Base-by-base conservation (phyloP, 2,888 invertebrate species). In the Temnothorax ravouxi region DNA sequence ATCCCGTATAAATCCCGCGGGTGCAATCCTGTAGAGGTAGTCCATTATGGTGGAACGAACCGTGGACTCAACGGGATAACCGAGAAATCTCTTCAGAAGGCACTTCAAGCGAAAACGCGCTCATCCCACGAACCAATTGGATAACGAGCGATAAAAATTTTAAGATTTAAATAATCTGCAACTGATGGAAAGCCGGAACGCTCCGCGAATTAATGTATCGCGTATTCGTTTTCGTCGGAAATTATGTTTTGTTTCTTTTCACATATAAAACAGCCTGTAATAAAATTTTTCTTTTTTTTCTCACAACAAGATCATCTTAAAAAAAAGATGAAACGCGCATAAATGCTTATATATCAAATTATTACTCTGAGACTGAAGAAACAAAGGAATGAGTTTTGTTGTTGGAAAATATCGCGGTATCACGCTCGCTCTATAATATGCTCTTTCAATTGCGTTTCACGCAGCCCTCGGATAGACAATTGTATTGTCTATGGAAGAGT, bases 1-100 rank as follows among this genome's bases (percentile, higher is more conserved):
- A 61, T 61, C 64, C 56, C 61, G 81, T 71, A 84, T 79, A 87
- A 87, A 87, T 84, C 84, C 77, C 61, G 41, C 38, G 56, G 74
- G 76, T 72, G 67, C 21, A 82, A 50, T 74, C 66, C 69, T 54
- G 29, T 15, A n/a, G 21, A 11, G n/a, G 67, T 29, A 77, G 77
- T 83, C 80, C 71, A 83, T 86, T 82, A 76, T 38, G 41, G 61
- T 56, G 50, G 56, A 77, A 71, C 50, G 59, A 56, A 79, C 25
- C 25, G 66, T 52, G 38, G 74, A 64, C 25, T 34, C 21, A 18
- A 29, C 5, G 34, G 76, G 66, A 71, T 44, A 80, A 84, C 18
- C 47, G 62, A 41, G 56, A 18, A 61, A 71, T 47, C 34, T 52
- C 34, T 41, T 47, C 34, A 71, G 47, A n/a, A 29, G 21, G 6